Evolutionary conservation across 1,140 invertebrate species (phyloP), one percentile per base, ranked within the genome.

Genomic region (Drosophila pallidifrons): DNA sequence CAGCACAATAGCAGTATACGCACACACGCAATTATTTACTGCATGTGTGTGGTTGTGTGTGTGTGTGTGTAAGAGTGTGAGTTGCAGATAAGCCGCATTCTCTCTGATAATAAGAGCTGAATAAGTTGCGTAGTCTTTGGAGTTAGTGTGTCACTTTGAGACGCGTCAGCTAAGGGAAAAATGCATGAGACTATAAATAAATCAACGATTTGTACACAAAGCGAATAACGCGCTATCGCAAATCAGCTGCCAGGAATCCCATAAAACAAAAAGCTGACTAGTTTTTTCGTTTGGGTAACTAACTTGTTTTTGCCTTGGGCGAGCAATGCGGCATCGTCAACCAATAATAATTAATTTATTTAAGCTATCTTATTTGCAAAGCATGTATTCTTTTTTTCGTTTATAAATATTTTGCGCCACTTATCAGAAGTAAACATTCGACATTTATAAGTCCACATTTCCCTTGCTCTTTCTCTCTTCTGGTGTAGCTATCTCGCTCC

Each of bases 341-440:
- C 49, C 57, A 73, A 59, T 45, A 75, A 51, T 71, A 70, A 71
- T 63, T 66, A 65, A 75, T 70, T 75, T 78, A 55, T 76, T 71
- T 57, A 79, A 75, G 72, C 61, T 75, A 79, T 79, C 76, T 65
- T 52, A 45, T 69, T 70, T 70, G 64, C 59, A 41, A 70, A 75
- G 49, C 28, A 58, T 66, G 63, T 70, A 61, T 66, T 38, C 10
- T 38, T 7, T 38, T 3, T 7, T 38, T 38, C 28, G 45, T 52
- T 57, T 51, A 63, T 63, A 59, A 49, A 61, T 58, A 49, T 70
- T 70, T 79, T 75, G 54, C 55, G 47, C 45, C 60, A 72, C 67
- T 76, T 79, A 79, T 76, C 77, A 59, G 51, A 76, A 64, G 46
- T 76, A 72, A 76, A 79, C 63, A 79, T 64, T 68, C 61, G 61